A percentile compares a stretch with the other conserved stretches of the same genome.
These are phyloP conservation scores for Thalassoma bifasciatum DNA, from an alignment of 2,113 vertebrate species.

Conservation along the genomic window DNA sequence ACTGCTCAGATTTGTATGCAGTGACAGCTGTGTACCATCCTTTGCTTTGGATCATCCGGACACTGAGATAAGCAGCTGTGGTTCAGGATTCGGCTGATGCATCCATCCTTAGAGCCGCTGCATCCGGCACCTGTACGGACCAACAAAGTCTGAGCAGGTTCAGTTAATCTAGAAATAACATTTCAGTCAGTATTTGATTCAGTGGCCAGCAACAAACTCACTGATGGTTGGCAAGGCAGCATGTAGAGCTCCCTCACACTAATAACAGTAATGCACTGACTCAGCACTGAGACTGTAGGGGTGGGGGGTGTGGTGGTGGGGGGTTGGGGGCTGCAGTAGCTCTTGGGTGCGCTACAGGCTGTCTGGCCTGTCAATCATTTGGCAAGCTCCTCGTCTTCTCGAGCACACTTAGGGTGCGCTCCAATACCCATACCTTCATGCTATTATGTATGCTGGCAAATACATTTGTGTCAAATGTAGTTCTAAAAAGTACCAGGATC, in stretches of 20 bases:
- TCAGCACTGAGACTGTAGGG: constrained; percentile 68
- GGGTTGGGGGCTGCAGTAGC: constrained; percentile 38
- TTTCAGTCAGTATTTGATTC: constrained; percentile 46
- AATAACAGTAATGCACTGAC: constrained; percentile 79
- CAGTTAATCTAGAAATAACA: constrained; percentile 47
- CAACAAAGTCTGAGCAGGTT: constrained; percentile 8
- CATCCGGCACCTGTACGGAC: constrained; percentile 1
- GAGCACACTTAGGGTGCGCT: constrained; percentile 15
- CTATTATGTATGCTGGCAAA: not conserved
- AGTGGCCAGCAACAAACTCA: not conserved
- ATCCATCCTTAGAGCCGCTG: constrained; percentile 24
- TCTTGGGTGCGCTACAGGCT: constrained; percentile 51
- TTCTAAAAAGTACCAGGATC: not conserved
- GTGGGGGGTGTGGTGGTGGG: constrained; percentile 4
- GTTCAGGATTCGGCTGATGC: constrained; percentile 7
- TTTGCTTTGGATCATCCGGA: not conserved
- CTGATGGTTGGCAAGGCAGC: constrained; percentile 46
- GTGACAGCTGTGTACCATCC: not conserved
- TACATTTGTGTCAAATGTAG: not conserved
- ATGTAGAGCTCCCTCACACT: constrained; percentile 53
- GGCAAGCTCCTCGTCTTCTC: constrained; percentile 11
- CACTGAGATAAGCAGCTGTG: constrained; percentile 13
- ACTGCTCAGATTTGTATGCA: not conserved
- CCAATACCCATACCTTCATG: not conserved
- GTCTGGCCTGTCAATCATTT: constrained; percentile 64